These are phyloP conservation scores for Acromyrmex charruanus DNA, from an alignment of 1,140 invertebrate species.

Conservation along the genomic window DNA sequence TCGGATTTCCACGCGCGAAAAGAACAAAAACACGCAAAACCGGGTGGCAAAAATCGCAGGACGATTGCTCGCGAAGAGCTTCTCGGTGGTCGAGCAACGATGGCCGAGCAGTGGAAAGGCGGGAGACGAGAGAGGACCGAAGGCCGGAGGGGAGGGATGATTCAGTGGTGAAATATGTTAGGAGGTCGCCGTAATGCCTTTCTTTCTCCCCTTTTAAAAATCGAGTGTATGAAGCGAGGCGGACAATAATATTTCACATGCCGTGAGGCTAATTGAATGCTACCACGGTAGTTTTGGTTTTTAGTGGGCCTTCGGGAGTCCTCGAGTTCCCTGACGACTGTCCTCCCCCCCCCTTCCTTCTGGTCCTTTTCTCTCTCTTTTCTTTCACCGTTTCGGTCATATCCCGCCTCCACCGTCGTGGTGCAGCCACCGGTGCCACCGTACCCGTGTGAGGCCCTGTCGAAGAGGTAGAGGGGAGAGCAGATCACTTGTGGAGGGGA, in stretches of 20 bases:
- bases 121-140: slow-evolving; percentile 6
- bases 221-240: slow-evolving; percentile 75
- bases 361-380: background rate
- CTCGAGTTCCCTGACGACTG: slow-evolving; percentile 38
- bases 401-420: slow-evolving; percentile 29
- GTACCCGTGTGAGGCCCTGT: slow-evolving; percentile 50
- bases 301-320: slow-evolving; percentile 72
- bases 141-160: slow-evolving; percentile 56
- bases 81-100: slow-evolving; percentile 59
- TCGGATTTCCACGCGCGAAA: slow-evolving; percentile 28
- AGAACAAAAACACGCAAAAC: slow-evolving; percentile 46
- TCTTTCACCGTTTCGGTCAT: slow-evolving; percentile 4
- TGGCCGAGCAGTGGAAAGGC: background rate
- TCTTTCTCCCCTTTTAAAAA: slow-evolving; percentile 79
- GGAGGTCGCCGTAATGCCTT: slow-evolving; percentile 77
- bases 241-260: slow-evolving; percentile 85
- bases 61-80: slow-evolving; percentile 39
- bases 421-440: slow-evolving; percentile 54
- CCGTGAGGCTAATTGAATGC: slow-evolving; percentile 86
- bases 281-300: slow-evolving; percentile 84
- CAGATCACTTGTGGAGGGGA: slow-evolving; percentile 38
- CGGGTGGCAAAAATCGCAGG: slow-evolving; percentile 38
- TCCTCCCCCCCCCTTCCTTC: too few relatives aligned
- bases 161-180: slow-evolving; percentile 79
- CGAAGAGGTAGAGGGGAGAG: slow-evolving; percentile 33